Conservation (phyloP, 2,797 vertebrate genomes). For the Leptodactylus fallax region DNA sequence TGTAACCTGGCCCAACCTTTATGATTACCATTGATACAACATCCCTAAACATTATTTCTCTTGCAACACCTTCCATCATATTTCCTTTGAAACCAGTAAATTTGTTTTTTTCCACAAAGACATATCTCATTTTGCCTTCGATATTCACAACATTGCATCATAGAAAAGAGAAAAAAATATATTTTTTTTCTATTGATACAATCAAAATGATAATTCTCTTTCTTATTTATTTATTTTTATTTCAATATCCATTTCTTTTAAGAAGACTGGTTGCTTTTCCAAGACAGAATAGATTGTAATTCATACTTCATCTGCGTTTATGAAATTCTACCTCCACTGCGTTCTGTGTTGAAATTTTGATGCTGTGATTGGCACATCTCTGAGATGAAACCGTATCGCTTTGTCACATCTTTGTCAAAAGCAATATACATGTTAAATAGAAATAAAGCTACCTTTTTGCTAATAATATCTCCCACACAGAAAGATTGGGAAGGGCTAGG, state of each 20-base stretch:
- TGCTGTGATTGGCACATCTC: constrained; percentile 50
- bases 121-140: constrained; percentile 64
- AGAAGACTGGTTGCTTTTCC: constrained; percentile 46
- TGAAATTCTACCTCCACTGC: constrained; percentile 38
- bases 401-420: constrained; percentile 51
- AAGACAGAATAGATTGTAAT: constrained; percentile 54
- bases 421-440: constrained; percentile 52
- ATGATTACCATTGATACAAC: neutral
- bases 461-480: neutral
- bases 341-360: constrained; percentile 47
- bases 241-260: constrained; percentile 64
- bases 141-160: constrained; percentile 52
- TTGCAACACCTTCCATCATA: constrained; percentile 34
- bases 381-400: constrained; percentile 32
- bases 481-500: neutral
- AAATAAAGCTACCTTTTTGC: neutral
- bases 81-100: constrained; percentile 54
- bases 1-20: neutral
- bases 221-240: constrained; percentile 58
- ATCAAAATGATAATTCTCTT: constrained; percentile 70
- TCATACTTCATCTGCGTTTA: constrained; percentile 50
- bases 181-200: constrained; percentile 59
- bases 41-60: constrained; percentile 52
- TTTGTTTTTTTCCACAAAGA: constrained; percentile 50
- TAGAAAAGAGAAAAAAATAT: constrained; percentile 63